phyloP scores from a whole-genome alignment of 2,113 vertebrate species.

The Thomomys bottae region DNA sequence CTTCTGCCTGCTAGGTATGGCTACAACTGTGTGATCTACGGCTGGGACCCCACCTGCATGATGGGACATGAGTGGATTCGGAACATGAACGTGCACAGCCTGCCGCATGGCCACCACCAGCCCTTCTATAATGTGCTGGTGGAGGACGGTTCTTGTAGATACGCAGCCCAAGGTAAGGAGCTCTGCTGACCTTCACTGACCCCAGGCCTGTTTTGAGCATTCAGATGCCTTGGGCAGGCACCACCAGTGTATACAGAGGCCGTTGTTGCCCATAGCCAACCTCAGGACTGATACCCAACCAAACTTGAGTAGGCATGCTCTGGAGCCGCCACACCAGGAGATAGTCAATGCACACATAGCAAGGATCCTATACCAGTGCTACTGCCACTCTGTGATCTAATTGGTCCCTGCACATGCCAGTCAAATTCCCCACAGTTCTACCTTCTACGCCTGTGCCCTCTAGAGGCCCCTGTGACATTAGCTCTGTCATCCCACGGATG shows the following conservation, averaged over 20 bases:
- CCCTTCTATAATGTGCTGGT: slow-evolving; percentile 98
- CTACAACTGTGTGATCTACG: slow-evolving; percentile 97
- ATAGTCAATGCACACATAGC: rapidly evolving
- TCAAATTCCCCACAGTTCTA: neutral
- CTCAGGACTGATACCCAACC: neutral
- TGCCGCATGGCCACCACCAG: slow-evolving; percentile 93
- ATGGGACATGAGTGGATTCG: slow-evolving; percentile 99
- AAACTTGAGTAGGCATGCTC: neutral
- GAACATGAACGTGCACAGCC: slow-evolving; percentile 96
- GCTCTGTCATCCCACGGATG: rapidly evolving
- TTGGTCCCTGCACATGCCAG: neutral
- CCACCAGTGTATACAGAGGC: neutral
- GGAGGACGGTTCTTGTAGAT: slow-evolving; percentile 96
- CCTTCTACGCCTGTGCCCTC: neutral
- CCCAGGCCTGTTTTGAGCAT: rapidly evolving
- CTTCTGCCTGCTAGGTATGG: slow-evolving; percentile 86
- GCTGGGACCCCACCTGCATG: slow-evolving; percentile 98
- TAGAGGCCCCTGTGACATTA: neutral
- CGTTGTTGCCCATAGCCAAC: rapidly evolving
- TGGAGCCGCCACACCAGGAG: rapidly evolving
- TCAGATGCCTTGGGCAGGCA: neutral
- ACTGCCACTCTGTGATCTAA: neutral
- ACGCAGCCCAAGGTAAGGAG: slow-evolving; percentile 93
- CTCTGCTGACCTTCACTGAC: neutral
- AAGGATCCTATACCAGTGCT: neutral